phyloP scores from a whole-genome alignment of 1,140 invertebrate genomes.

The Bathynomus jamesi region DNA sequence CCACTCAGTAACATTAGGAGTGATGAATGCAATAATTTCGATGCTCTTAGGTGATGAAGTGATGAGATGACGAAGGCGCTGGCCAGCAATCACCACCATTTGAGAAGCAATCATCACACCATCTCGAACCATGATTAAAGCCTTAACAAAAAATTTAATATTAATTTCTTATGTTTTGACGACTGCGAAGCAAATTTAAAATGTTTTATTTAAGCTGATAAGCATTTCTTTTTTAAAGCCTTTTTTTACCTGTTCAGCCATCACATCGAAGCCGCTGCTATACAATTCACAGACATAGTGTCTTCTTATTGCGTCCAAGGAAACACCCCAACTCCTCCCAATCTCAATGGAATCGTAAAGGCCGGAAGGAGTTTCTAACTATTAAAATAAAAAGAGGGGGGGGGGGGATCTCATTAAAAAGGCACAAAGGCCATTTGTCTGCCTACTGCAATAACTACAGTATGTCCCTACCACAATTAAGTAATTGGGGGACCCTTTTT shows the following conservation, averaged over 20 bases:
- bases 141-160: constrained; percentile 34
- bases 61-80: constrained; percentile 38
- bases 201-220: not conserved
- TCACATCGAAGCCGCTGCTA: constrained; percentile 44
- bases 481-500: too few species aligned
- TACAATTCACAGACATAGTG: constrained; percentile 48
- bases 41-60: constrained; percentile 1
- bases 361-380: constrained; percentile 23
- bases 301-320: constrained; percentile 43
- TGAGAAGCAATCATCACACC: constrained; percentile 42
- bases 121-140: constrained; percentile 43
- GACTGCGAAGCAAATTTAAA: not conserved
- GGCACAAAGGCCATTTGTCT: too few species aligned
- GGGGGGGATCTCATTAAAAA: too few species aligned
- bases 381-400: too few species aligned
- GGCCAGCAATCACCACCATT: constrained; percentile 43
- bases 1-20: constrained; percentile 31
- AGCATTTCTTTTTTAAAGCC: too few species aligned
- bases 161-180: not conserved
- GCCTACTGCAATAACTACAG: too few species aligned
- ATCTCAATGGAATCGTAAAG: constrained; percentile 43
- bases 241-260: constrained; percentile 46
- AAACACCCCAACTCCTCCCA: constrained; percentile 44
- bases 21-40: constrained; percentile 17
- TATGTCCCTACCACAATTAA: too few species aligned